phyloP scores from a whole-genome alignment of 2,888 invertebrate genomes.

The Aelia acuminata region DNA sequence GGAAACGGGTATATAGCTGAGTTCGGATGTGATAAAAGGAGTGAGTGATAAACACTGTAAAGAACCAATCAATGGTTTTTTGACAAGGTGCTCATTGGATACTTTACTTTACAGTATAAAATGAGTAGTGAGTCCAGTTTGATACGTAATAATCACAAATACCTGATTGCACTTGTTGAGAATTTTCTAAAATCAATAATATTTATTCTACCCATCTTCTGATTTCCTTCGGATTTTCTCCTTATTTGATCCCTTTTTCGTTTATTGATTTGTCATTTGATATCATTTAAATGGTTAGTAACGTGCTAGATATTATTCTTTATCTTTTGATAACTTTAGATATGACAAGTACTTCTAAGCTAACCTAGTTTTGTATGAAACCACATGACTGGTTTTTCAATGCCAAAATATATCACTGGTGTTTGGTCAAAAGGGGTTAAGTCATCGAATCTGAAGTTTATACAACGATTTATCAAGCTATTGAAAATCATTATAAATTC shows the following conservation, averaged over 20 bases:
- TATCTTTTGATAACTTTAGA: background rate
- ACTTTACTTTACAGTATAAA: too few relatives aligned
- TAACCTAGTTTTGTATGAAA: conserved; percentile 2
- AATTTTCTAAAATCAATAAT: conserved; percentile 9
- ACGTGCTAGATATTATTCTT: background rate
- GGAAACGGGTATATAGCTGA: too few relatives aligned
- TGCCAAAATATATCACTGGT: background rate
- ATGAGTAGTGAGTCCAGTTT: background rate
- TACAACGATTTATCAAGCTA: too few relatives aligned
- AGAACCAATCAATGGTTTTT: background rate
- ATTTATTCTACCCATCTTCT: background rate
- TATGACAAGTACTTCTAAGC: background rate
- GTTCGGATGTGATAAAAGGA: too few relatives aligned
- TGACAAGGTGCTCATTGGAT: too few relatives aligned
- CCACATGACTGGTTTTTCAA: conserved; percentile 2
- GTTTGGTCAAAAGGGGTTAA: too few relatives aligned
- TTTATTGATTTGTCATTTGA: background rate
- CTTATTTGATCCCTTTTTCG: background rate
- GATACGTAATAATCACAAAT: background rate
- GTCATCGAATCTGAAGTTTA: too few relatives aligned
- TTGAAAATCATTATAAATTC: too few relatives aligned
- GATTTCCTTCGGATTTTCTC: background rate
- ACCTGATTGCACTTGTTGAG: background rate
- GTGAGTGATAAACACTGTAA: background rate
- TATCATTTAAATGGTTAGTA: background rate